Evolutionary conservation across 1,140 invertebrate genomes (phyloP).

Genomic region (Diachasma alloeum): DNA sequence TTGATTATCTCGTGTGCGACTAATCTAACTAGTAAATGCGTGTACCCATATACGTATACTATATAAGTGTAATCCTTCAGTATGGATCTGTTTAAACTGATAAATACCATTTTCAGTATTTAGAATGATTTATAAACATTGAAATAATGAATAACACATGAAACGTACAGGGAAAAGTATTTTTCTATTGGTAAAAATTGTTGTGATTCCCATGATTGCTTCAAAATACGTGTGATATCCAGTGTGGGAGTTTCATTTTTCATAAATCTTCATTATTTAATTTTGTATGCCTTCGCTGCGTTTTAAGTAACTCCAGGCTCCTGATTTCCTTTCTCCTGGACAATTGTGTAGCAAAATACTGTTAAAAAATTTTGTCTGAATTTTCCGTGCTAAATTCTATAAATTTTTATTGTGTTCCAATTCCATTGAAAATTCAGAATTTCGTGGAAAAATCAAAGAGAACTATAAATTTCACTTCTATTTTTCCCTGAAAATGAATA

Average conservation of each 20-base stretch:
- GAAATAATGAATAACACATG: constrained; percentile 14
- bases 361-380: too few relatives aligned
- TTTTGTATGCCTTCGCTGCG: constrained; percentile 7
- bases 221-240: constrained; percentile 8
- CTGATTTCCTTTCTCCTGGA: not conserved
- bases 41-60: constrained; percentile 2
- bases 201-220: not conserved
- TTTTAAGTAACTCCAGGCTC: constrained; percentile 16
- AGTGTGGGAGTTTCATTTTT: constrained; percentile 22
- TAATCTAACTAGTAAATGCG: not conserved
- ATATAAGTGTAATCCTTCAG: not conserved
- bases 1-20: not conserved
- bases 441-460: too few relatives aligned
- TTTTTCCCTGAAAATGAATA: not conserved
- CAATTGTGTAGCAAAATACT: not conserved
- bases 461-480: too few relatives aligned
- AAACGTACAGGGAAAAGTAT: constrained; percentile 4
- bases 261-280: not conserved
- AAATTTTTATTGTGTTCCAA: too few relatives aligned
- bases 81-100: constrained; percentile 8
- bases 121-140: constrained; percentile 4
- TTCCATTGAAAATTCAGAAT: too few relatives aligned
- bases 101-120: constrained; percentile 30
- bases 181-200: constrained; percentile 3
- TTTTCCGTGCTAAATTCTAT: too few relatives aligned